phyloP scores from a whole-genome alignment of 2,888 invertebrate genomes.

The Exephanes ischioxanthus region DNA sequence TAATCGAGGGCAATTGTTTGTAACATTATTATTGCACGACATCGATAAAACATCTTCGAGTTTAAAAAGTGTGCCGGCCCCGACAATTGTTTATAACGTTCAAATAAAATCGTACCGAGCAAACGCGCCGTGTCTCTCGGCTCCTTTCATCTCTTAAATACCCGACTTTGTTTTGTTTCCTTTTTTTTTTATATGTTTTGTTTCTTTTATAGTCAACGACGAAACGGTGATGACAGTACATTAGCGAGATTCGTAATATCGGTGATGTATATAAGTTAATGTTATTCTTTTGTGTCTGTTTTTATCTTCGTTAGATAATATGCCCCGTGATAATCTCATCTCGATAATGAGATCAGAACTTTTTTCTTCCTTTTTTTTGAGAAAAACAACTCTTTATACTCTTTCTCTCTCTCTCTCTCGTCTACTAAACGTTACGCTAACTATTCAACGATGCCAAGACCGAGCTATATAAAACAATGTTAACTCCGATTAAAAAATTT shows the following conservation, averaged over 20 bases:
- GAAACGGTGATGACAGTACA: constrained; percentile 70
- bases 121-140: constrained; percentile 23
- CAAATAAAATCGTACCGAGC: constrained; percentile 53
- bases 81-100: constrained; percentile 44
- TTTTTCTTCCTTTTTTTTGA: constrained; percentile 13
- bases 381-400: constrained; percentile 12
- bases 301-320: constrained; percentile 21
- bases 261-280: constrained; percentile 40
- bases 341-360: constrained; percentile 37
- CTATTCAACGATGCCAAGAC: constrained; percentile 63
- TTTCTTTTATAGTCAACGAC: constrained; percentile 60
- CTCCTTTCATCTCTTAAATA: neutral
- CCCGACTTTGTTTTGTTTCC: neutral
- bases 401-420: constrained; percentile 15
- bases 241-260: constrained; percentile 51
- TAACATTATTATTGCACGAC: constrained; percentile 77
- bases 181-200: constrained; percentile 27
- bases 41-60: constrained; percentile 78
- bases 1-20: constrained; percentile 57
- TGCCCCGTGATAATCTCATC: constrained; percentile 50
- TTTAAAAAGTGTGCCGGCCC: constrained; percentile 71
- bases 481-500: constrained; percentile 60
- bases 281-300: constrained; percentile 8
- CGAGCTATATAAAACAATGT: constrained; percentile 57
- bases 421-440: constrained; percentile 64